Evolutionary conservation across 2,113 vertebrate species (phyloP).

Genomic region (Clinocottus analis): DNA sequence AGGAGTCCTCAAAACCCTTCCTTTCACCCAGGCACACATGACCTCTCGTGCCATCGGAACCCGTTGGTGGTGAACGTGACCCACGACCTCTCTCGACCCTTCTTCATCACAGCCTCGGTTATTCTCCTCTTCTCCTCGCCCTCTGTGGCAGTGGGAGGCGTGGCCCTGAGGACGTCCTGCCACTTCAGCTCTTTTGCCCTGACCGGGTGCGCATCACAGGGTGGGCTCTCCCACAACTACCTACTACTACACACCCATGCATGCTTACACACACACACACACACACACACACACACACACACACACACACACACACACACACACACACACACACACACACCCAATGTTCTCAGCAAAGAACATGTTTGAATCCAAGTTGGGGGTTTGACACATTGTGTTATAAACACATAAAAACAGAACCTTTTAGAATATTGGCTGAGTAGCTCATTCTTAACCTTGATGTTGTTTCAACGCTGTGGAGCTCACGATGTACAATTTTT

Average conservation of each 20-base stretch:
- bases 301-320: slow-evolving; percentile 41
- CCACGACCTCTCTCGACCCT: slow-evolving; percentile 73
- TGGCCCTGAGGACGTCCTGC: slow-evolving; percentile 88
- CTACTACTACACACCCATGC: slow-evolving; percentile 74
- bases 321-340: slow-evolving; percentile 6
- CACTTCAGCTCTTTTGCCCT: slow-evolving; percentile 80
- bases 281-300: slow-evolving; percentile 59
- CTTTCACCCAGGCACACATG: slow-evolving; percentile 82
- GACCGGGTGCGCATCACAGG: slow-evolving; percentile 85
- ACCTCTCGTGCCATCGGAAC: slow-evolving; percentile 90
- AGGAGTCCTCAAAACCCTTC: not conserved
- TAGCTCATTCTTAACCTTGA: no score
- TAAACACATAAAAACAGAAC: no score
- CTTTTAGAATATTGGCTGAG: no score
- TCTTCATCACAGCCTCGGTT: slow-evolving; percentile 77
- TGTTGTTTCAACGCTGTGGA: no score
- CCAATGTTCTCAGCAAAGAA: no score
- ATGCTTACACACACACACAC: slow-evolving; percentile 12
- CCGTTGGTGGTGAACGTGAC: slow-evolving; percentile 88
- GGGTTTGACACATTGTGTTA: no score
- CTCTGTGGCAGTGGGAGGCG: slow-evolving; percentile 86
- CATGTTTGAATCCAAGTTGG: no score
- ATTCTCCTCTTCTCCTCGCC: slow-evolving; percentile 90
- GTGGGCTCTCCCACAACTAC: slow-evolving; percentile 80
- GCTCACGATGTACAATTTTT: not conserved